Evolutionary conservation across 2,797 vertebrate species (phyloP).

Genomic region (Mormyrus proboscirostris): DNA sequence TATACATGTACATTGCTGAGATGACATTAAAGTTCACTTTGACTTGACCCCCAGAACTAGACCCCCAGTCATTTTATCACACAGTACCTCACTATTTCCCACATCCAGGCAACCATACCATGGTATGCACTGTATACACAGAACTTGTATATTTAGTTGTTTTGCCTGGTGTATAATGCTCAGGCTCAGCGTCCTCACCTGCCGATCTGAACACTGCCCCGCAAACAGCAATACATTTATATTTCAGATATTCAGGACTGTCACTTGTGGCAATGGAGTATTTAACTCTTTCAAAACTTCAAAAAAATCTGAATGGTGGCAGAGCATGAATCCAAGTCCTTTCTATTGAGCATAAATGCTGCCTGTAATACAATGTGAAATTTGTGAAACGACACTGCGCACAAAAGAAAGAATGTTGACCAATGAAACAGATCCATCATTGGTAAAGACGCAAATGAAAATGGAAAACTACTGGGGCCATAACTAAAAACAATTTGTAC

Average conservation of each 20-base stretch:
- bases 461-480: neutral
- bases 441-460: neutral
- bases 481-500: neutral
- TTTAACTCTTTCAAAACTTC: neutral
- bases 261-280: neutral
- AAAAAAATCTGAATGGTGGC: neutral
- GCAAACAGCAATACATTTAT: neutral
- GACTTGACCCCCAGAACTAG: neutral
- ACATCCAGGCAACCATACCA: neutral
- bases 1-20: too few species aligned
- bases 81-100: neutral
- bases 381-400: neutral
- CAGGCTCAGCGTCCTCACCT: neutral
- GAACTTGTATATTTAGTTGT: neutral
- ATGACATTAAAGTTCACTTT: too few species aligned
- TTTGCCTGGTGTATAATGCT: neutral
- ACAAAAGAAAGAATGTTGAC: neutral
- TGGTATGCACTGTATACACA: neutral
- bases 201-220: neutral
- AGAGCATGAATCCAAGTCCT: neutral
- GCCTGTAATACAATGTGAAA: neutral
- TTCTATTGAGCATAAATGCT: neutral
- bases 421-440: neutral
- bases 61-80: neutral
- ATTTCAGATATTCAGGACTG: neutral